phyloP scores from a whole-genome alignment of 1,140 invertebrate genomes.

The Leptinotarsa undecemlineata region DNA sequence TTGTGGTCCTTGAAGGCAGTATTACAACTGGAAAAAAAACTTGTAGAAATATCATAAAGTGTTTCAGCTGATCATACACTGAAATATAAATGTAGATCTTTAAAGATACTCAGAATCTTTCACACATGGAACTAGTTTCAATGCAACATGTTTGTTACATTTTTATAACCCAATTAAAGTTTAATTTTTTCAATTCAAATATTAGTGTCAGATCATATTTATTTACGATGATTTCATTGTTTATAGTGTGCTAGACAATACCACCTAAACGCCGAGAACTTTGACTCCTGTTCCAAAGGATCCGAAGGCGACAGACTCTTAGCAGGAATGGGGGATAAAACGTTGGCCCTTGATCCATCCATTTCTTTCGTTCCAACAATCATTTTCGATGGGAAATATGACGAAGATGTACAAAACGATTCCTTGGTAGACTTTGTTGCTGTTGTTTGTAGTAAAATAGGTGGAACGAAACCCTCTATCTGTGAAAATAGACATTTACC shows the following conservation, averaged over 20 bases:
- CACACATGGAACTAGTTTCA: too few species aligned
- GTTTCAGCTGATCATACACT: too few species aligned
- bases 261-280: conserved; percentile 30
- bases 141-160: too few species aligned
- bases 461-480: conserved; percentile 25
- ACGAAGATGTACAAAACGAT: conserved; percentile 28
- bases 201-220: conserved; percentile 10
- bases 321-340: conserved; percentile 62
- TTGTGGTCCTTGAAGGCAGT: too few species aligned
- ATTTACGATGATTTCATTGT: neutral
- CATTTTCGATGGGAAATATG: conserved; percentile 52
- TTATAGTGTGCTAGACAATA: conserved; percentile 41
- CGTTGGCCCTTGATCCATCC: conserved; percentile 56
- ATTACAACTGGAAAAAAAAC: too few species aligned
- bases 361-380: conserved; percentile 67
- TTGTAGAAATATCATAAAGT: too few species aligned
- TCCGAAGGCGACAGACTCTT: conserved; percentile 59
- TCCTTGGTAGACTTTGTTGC: conserved; percentile 39
- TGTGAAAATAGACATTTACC: conserved; percentile 27
- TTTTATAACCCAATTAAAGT: neutral
- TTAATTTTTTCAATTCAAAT: neutral
- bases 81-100: too few species aligned
- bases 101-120: too few species aligned
- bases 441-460: conserved; percentile 40
- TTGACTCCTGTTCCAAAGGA: conserved; percentile 28